Percentiles rank a stretch among this genome's conserved stretches.
Evolutionary conservation across 2,797 vertebrate species (phyloP).

Genomic region (Enteromius unitaeniatus): DNA sequence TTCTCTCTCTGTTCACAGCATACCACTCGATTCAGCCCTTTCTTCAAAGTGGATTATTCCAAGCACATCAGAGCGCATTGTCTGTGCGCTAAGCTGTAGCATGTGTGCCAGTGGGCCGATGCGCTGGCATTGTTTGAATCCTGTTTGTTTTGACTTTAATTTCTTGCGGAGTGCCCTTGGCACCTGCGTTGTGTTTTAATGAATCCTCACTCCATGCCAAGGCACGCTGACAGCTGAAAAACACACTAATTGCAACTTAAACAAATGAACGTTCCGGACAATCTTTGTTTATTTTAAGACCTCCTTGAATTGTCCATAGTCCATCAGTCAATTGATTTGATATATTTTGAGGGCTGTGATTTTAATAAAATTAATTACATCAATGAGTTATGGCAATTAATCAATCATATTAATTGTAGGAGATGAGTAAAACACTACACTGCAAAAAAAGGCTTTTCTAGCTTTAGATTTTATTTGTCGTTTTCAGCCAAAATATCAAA

Average conservation of each 20-base stretch:
- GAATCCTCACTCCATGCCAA: conserved; percentile 26
- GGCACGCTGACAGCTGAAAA: conserved; percentile 5
- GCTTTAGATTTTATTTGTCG: too few relatives aligned
- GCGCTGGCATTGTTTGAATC: conserved; percentile 22
- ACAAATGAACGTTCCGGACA: conserved; percentile 4
- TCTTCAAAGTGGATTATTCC: conserved; percentile 11
- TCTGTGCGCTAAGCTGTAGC: not conserved
- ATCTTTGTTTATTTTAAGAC: conserved; percentile 6
- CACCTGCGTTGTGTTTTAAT: conserved; percentile 39
- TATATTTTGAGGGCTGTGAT: not conserved
- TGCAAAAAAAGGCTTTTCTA: too few relatives aligned
- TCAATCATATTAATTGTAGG: not conserved
- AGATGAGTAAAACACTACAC: not conserved
- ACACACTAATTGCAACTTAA: conserved; percentile 36
- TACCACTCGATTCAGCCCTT: not conserved
- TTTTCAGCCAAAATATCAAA: too few relatives aligned
- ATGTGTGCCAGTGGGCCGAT: conserved; percentile 15
- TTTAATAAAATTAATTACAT: not conserved
- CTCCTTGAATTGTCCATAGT: not conserved
- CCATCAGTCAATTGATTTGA: not conserved
- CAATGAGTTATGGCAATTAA: not conserved
- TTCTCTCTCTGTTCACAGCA: not conserved
- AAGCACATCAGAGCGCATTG: not conserved
- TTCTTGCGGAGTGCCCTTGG: conserved; percentile 20
- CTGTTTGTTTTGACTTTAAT: conserved; percentile 39